Evolutionary conservation across 2,113 vertebrate species (phyloP).

Genomic region (Chitala chitala): DNA sequence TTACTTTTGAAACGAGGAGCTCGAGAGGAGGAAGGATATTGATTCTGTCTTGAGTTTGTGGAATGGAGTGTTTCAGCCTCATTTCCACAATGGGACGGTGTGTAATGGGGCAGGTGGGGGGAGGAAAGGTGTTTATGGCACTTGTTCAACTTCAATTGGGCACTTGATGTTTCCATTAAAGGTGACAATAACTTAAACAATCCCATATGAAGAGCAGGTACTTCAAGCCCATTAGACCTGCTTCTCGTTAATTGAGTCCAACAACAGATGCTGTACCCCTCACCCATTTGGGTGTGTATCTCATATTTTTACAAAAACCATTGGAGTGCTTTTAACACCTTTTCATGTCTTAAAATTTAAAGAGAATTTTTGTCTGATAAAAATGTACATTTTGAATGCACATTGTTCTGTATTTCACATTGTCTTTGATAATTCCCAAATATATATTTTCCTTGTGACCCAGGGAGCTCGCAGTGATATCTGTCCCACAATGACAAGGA

Average conservation of each 20-base stretch:
- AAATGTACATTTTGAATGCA: no score
- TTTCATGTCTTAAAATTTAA: no score
- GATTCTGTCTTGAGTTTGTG: not conserved
- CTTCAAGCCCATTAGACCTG: conserved; percentile 50
- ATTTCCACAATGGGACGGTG: conserved; percentile 20
- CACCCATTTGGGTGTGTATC: no score
- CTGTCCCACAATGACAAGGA: not conserved
- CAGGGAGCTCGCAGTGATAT: no score
- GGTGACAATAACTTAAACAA: conserved; percentile 64
- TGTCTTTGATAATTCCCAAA: not conserved
- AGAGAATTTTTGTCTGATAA: no score
- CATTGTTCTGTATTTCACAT: no score
- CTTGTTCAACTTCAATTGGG: conserved; percentile 48
- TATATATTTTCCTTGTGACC: no score
- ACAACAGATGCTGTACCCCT: no score
- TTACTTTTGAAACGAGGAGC: not conserved
- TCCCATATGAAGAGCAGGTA: conserved; percentile 56
- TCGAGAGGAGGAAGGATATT: not conserved
- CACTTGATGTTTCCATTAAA: conserved; percentile 67
- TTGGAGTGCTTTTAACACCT: no score
- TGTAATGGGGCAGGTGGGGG: conserved; percentile 35
- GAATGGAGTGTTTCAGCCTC: conserved; percentile 20
- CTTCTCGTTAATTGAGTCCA: conserved; percentile 48
- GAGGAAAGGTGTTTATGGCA: conserved; percentile 54
- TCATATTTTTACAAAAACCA: no score